Conservation (phyloP, 1,140 invertebrate species). For the Drosophila micromelanica region DNA sequence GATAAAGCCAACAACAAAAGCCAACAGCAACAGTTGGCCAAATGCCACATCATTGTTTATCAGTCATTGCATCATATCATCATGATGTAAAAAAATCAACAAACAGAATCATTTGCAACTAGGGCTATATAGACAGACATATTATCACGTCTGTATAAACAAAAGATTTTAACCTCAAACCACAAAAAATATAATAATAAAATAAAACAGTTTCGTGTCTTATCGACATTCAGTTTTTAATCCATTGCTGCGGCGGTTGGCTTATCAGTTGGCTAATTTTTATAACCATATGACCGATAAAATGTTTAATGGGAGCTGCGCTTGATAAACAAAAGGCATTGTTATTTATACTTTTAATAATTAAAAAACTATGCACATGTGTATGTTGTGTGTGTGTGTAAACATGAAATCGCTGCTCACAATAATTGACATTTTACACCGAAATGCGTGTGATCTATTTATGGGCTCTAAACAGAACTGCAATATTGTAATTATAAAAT, state of each 20-base stretch:
- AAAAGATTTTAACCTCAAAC: neutral
- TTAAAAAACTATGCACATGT: conserved; percentile 26
- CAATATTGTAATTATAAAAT: neutral
- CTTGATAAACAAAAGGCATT: conserved; percentile 44
- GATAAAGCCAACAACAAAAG: too few relatives aligned
- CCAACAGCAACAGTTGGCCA: neutral
- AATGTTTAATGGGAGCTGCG: conserved; percentile 19
- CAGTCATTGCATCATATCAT: neutral
- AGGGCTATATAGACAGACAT: conserved; percentile 11
- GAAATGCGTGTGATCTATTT: neutral
- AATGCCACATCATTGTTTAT: neutral
- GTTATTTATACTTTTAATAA: conserved; percentile 45
- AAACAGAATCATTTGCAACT: neutral
- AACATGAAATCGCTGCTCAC: neutral
- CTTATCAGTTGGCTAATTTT: conserved; percentile 44
- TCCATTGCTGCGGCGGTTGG: conserved; percentile 11
- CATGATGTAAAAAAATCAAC: conserved; percentile 8
- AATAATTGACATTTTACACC: conserved; percentile 10
- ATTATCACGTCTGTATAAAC: conserved; percentile 35
- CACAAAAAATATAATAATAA: neutral
- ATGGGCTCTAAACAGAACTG: neutral
- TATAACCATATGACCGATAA: conserved; percentile 57
- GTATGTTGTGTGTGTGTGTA: neutral
- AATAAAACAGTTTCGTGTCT: conserved; percentile 11
- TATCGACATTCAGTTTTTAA: conserved; percentile 30